Percentiles rank a stretch among this genome's conserved stretches.
These are phyloP conservation scores for Epinephelus moara DNA, from an alignment of 2,113 vertebrate species.

Conservation along the genomic window DNA sequence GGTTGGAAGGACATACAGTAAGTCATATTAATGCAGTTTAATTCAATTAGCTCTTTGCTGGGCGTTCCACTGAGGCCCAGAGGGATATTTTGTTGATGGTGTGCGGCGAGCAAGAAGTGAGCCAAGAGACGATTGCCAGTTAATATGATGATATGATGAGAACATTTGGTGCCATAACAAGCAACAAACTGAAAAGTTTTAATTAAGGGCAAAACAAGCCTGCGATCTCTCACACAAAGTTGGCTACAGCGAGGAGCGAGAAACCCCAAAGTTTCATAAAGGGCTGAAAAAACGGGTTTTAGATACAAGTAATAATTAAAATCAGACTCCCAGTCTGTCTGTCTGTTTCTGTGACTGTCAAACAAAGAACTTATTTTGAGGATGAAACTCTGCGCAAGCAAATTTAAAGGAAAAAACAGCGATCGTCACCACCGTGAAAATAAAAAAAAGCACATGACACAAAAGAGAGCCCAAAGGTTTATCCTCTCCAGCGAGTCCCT, in stretches of 20 bases:
- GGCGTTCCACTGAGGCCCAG: conserved; percentile 61
- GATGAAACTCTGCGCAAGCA: conserved; percentile 40
- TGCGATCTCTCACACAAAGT: conserved; percentile 49
- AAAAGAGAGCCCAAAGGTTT: conserved; percentile 73
- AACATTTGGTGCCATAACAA: conserved; percentile 69
- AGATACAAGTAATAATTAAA: conserved; percentile 60
- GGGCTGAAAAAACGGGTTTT: conserved; percentile 39
- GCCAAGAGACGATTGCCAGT: conserved; percentile 51
- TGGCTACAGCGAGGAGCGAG: conserved; percentile 37
- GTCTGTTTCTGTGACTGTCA: conserved; percentile 36
- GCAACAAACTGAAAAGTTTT: conserved; percentile 77
- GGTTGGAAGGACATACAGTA: conserved; percentile 59
- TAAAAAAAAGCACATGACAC: conserved; percentile 45
- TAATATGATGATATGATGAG: conserved; percentile 71
- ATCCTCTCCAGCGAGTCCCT: conserved; percentile 53
- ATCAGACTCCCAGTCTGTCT: conserved; percentile 22
- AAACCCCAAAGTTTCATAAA: conserved; percentile 41
- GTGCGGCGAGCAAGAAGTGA: conserved; percentile 44
- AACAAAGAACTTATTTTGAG: conserved; percentile 48
- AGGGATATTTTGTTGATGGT: conserved; percentile 75
- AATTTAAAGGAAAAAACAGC: conserved; percentile 2
- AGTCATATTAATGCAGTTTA: conserved; percentile 76
- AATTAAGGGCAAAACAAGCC: conserved; percentile 72
- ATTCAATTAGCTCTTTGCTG: conserved; percentile 70
- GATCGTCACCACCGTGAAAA: conserved; percentile 42